These are phyloP conservation scores for Vidua macroura DNA, from an alignment of 2,113 vertebrate genomes.

Conservation along the genomic window DNA sequence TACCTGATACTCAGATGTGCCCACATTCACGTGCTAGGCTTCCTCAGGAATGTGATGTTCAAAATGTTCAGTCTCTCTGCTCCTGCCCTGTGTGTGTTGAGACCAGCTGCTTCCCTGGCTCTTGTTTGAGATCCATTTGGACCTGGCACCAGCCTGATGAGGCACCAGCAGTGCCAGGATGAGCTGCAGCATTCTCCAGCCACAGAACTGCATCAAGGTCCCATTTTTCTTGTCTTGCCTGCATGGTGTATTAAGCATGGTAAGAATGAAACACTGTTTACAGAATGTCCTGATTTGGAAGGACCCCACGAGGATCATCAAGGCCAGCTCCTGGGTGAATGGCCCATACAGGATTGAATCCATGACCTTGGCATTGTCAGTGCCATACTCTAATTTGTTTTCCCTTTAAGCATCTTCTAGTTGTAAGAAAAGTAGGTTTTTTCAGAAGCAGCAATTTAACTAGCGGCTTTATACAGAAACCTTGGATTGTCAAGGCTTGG, in stretches of 20 bases:
- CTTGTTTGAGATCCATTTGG: accelerated
- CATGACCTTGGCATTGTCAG: not conserved
- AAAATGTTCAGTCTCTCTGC: not conserved
- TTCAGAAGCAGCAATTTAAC: not conserved
- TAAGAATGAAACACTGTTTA: not conserved
- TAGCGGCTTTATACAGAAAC: not conserved
- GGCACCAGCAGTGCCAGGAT: not conserved
- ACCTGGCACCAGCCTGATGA: accelerated
- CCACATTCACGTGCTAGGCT: accelerated
- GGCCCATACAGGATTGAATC: not conserved
- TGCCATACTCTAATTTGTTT: not conserved
- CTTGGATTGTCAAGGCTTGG: not conserved
- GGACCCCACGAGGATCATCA: not conserved
- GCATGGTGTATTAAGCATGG: accelerated
- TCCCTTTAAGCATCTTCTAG: not conserved
- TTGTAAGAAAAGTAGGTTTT: not conserved
- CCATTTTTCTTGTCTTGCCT: not conserved
- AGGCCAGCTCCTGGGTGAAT: not conserved
- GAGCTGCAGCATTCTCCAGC: not conserved
- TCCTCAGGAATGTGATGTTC: not conserved
- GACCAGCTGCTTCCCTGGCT: not conserved
- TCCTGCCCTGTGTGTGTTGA: not conserved
- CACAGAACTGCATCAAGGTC: accelerated
- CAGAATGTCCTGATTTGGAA: not conserved
- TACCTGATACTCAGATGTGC: not conserved